phyloP scores from a whole-genome alignment of 2,113 vertebrate genomes.

The Scomber colias region DNA sequence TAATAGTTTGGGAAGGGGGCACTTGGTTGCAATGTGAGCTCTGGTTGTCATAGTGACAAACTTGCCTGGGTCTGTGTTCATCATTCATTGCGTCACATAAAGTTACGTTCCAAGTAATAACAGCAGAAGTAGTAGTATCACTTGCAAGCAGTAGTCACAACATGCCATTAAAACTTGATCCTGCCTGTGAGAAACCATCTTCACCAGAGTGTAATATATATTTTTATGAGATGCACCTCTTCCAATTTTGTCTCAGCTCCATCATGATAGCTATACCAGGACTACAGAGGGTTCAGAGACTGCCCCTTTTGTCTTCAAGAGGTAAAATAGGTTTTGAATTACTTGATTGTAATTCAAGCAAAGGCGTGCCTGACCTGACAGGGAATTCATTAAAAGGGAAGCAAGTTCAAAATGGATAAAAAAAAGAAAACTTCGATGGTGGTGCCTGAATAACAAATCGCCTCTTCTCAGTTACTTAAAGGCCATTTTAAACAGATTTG shows the following conservation, averaged over 20 bases:
- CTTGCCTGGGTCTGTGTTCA: slow-evolving; percentile 1
- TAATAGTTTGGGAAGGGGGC: slow-evolving; percentile 43
- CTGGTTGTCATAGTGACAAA: slow-evolving; percentile 47
- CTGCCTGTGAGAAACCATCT: not conserved
- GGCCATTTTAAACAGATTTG: too few relatives aligned
- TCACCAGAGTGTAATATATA: not conserved
- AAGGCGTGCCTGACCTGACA: not conserved
- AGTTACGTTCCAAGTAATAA: not conserved
- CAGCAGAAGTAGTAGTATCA: not conserved
- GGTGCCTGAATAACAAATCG: not conserved
- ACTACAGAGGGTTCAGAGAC: not conserved
- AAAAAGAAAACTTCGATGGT: not conserved
- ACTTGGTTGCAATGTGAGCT: slow-evolving; percentile 31
- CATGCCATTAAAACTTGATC: too few relatives aligned
- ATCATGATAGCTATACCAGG: too few relatives aligned
- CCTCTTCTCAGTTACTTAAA: too few relatives aligned
- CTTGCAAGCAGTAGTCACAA: not conserved
- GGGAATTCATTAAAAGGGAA: not conserved
- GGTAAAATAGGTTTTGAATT: not conserved
- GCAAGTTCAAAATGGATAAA: not conserved
- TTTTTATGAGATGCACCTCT: too few relatives aligned
- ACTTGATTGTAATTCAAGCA: not conserved
- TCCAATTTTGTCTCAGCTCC: too few relatives aligned
- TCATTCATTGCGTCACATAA: slow-evolving; percentile 31
- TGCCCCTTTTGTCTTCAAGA: not conserved